A percentile compares a stretch with the other conserved stretches of the same genome.
phyloP scores from a whole-genome alignment of 1,140 invertebrate species.

The honey bee (Apis mellifera) region DNA sequence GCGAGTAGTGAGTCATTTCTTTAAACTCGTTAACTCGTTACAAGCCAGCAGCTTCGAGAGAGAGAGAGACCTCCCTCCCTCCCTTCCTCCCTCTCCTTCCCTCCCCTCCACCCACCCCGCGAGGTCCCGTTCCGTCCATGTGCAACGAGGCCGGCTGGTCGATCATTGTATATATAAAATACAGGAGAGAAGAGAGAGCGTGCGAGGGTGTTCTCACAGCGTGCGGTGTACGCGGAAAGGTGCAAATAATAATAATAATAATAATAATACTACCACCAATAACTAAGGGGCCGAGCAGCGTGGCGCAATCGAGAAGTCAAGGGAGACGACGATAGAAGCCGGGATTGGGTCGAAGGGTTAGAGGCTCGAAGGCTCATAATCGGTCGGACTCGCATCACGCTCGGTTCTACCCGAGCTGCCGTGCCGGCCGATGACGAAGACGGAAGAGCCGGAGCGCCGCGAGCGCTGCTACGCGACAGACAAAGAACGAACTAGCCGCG shows the following conservation, averaged over 20 bases:
- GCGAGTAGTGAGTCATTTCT: slow-evolving; percentile 59
- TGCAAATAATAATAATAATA: slow-evolving; percentile 69
- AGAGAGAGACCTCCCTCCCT: not conserved
- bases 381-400: slow-evolving; percentile 54
- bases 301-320: slow-evolving; percentile 48
- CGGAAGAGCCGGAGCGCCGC: slow-evolving; percentile 35
- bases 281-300: slow-evolving; percentile 52
- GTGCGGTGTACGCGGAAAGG: slow-evolving; percentile 50
- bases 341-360: slow-evolving; percentile 61
- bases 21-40: slow-evolving; percentile 65
- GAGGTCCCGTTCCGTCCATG: slow-evolving; percentile 15
- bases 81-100: not conserved
- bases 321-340: slow-evolving; percentile 39
- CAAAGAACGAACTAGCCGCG: slow-evolving; percentile 20
- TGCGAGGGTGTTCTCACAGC: slow-evolving; percentile 12
- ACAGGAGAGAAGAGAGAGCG: not conserved
- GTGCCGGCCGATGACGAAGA: slow-evolving; percentile 37
- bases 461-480: slow-evolving; percentile 25
- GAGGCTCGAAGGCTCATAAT: slow-evolving; percentile 56
- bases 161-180: slow-evolving; percentile 49
- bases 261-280: slow-evolving; percentile 65
- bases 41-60: slow-evolving; percentile 41
- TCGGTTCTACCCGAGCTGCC: slow-evolving; percentile 22
- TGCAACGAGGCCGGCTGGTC: slow-evolving; percentile 52
- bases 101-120: not conserved